These are phyloP conservation scores for Manis javanica DNA, from an alignment of 2,797 vertebrate species.

Conservation along the genomic window DNA sequence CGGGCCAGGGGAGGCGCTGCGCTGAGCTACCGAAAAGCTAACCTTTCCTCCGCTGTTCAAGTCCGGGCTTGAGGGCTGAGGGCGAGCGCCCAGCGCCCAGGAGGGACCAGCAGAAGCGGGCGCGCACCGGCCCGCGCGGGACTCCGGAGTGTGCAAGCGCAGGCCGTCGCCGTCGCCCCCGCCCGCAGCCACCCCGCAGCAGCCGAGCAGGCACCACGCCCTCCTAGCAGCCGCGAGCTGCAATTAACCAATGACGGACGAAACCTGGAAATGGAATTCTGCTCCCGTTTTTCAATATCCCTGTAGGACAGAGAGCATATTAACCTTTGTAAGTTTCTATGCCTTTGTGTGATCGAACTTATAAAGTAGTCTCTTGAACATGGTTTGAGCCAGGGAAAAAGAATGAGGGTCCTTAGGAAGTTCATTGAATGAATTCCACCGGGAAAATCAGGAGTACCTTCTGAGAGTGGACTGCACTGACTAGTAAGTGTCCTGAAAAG, in stretches of 20 bases:
- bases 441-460: background rate
- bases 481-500: background rate
- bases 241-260: background rate
- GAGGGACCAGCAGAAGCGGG: no score
- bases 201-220: no score
- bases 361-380: background rate
- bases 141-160: no score
- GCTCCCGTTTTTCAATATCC: background rate
- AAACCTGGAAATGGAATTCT: background rate
- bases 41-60: background rate
- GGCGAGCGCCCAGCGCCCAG: no score
- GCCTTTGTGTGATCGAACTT: background rate
- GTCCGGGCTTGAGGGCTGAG: background rate
- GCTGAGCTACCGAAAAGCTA: fast-evolving
- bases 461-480: background rate
- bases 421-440: background rate
- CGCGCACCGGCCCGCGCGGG: no score
- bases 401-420: background rate
- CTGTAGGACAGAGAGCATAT: background rate
- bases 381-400: background rate
- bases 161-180: no score
- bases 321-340: background rate
- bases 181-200: no score
- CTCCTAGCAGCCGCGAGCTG: no score
- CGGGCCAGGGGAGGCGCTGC: fast-evolving